Evolutionary conservation across 2,113 vertebrate genomes (phyloP).

Genomic region (Myanophis thanlyinensis): DNA sequence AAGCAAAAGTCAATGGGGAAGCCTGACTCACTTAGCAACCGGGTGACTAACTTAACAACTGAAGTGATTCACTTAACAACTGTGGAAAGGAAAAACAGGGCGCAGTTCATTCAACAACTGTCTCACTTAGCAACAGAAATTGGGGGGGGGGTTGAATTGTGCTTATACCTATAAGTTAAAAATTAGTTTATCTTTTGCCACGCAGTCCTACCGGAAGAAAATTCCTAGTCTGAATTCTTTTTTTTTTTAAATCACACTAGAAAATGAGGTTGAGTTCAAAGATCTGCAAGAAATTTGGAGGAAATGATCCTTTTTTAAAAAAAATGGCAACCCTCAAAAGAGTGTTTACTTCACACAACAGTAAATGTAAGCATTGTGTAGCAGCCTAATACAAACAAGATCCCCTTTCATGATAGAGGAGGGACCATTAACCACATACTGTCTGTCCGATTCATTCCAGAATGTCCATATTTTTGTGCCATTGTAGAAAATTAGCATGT

Average conservation of each 20-base stretch:
- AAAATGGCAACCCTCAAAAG: neutral
- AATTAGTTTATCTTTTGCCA: neutral
- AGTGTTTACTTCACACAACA: neutral
- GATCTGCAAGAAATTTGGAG: neutral
- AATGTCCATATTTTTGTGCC: neutral
- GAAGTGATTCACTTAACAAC: neutral
- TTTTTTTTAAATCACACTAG: neutral
- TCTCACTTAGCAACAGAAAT: neutral
- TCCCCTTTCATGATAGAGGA: neutral
- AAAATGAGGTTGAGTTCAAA: neutral
- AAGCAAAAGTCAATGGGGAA: too few species aligned
- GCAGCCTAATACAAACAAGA: neutral
- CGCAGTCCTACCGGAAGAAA: neutral
- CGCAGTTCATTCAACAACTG: neutral
- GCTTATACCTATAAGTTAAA: neutral
- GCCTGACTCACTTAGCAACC: neutral
- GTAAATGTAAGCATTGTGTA: neutral
- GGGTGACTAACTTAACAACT: neutral
- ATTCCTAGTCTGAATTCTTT: neutral
- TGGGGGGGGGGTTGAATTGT: too few species aligned
- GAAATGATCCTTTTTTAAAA: neutral
- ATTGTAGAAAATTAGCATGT: constrained; percentile 13
- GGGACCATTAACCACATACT: neutral
- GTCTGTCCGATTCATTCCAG: constrained; percentile 27
- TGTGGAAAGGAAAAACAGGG: neutral